Conservation (phyloP, 2,797 vertebrate species). For the Enoplosus armatus region DNA sequence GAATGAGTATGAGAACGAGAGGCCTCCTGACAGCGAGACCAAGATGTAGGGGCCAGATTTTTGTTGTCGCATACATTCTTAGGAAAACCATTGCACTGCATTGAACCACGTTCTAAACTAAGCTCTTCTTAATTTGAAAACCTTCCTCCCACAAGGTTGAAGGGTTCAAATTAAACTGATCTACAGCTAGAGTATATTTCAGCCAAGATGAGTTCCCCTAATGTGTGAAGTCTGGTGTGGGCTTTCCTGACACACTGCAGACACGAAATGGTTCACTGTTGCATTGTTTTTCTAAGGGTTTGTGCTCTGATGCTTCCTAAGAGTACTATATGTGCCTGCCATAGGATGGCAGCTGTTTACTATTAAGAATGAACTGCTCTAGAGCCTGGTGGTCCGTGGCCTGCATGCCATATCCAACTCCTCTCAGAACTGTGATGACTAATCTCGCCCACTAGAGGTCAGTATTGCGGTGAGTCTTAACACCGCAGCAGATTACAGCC, state of each 20-base stretch:
- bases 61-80: not conserved
- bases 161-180: slow-evolving; percentile 35
- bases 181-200: slow-evolving; percentile 60
- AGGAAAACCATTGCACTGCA: slow-evolving; percentile 26
- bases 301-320: slow-evolving; percentile 29
- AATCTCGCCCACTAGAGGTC: slow-evolving; percentile 64
- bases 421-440: slow-evolving; percentile 54
- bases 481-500: slow-evolving; percentile 1
- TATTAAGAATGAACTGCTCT: slow-evolving; percentile 37
- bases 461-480: slow-evolving; percentile 50
- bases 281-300: slow-evolving; percentile 43
- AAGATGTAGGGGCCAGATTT: slow-evolving; percentile 89
- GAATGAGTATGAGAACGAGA: slow-evolving; percentile 88
- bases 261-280: slow-evolving; percentile 38
- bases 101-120: slow-evolving; percentile 41
- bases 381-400: slow-evolving; percentile 22
- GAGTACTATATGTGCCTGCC: slow-evolving; percentile 30
- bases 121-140: slow-evolving; percentile 36
- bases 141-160: slow-evolving; percentile 15
- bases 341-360: slow-evolving; percentile 55
- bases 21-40: slow-evolving; percentile 89
- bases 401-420: slow-evolving; percentile 26
- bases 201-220: slow-evolving; percentile 46
- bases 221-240: slow-evolving; percentile 22
- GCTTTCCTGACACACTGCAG: slow-evolving; percentile 16